Evolutionary conservation across 2,113 vertebrate species (phyloP).

Genomic region (Paramisgurnus dabryanus): DNA sequence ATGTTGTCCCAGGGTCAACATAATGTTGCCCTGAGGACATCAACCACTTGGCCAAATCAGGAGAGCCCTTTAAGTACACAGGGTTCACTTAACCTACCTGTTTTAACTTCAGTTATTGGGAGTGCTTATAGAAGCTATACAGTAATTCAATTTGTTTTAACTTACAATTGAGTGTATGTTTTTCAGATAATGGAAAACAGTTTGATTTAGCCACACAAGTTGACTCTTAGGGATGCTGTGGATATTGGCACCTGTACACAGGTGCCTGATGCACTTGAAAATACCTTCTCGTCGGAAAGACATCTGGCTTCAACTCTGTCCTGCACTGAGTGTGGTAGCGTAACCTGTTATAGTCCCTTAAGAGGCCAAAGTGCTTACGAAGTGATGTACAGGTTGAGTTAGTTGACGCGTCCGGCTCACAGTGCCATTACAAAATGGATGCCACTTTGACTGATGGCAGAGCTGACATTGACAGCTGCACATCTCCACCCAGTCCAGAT

Average conservation of each 20-base stretch:
- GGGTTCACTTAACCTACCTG: not conserved
- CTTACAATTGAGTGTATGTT: not conserved
- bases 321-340: slow-evolving; percentile 29
- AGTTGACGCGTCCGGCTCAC: not conserved
- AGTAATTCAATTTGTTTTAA: not conserved
- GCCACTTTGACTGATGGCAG: slow-evolving; percentile 23
- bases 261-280: slow-evolving; percentile 72
- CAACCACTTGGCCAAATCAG: too few relatives aligned
- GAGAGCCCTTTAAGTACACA: too few relatives aligned
- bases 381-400: slow-evolving; percentile 30
- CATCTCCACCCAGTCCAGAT: slow-evolving; percentile 74
- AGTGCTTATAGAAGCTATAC: not conserved
- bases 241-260: slow-evolving; percentile 76
- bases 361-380: slow-evolving; percentile 64
- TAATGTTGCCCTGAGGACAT: too few relatives aligned
- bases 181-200: slow-evolving; percentile 68
- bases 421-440: slow-evolving; percentile 43
- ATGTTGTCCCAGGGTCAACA: too few relatives aligned
- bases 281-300: slow-evolving; percentile 69
- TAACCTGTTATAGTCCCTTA: slow-evolving; percentile 80
- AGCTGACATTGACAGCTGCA: slow-evolving; percentile 52
- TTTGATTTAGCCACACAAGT: slow-evolving; percentile 84
- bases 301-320: slow-evolving; percentile 74
- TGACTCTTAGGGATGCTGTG: slow-evolving; percentile 76
- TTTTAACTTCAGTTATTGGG: too few relatives aligned